These are phyloP conservation scores for Trichomalopsis sarcophagae DNA, from an alignment of 1,140 invertebrate genomes.

Conservation along the genomic window DNA sequence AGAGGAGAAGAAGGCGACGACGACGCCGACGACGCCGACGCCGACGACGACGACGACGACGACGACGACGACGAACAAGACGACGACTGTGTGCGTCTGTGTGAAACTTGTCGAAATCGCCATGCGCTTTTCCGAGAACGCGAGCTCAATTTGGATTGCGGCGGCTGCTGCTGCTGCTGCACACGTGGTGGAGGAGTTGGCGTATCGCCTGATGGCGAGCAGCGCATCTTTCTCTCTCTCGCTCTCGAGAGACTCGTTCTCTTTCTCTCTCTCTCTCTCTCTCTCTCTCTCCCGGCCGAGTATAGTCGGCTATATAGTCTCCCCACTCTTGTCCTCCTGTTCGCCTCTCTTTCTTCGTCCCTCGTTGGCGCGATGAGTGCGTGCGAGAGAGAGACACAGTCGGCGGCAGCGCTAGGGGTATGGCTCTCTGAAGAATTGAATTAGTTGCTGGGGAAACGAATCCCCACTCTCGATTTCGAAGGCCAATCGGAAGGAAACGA, in stretches of 20 bases:
- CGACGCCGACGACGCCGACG: neutral
- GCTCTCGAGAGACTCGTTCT: too few relatives aligned
- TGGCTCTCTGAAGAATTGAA: slow-evolving; percentile 50
- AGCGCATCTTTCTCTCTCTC: neutral
- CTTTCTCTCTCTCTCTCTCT: neutral
- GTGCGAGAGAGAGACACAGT: neutral
- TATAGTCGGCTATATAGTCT: neutral
- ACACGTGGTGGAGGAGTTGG: slow-evolving; percentile 36
- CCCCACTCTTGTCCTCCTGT: neutral
- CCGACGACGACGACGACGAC: neutral
- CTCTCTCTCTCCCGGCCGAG: slow-evolving; percentile 1
- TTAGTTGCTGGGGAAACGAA: slow-evolving; percentile 55
- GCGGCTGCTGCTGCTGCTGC: slow-evolving; percentile 2
- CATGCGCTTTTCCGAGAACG: slow-evolving; percentile 42
- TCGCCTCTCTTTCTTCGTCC: neutral
- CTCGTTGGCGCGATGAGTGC: neutral
- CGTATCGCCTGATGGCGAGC: neutral
- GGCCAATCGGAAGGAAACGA: slow-evolving; percentile 60
- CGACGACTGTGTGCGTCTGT: neutral
- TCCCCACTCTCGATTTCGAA: slow-evolving; percentile 55
- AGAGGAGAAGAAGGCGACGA: neutral
- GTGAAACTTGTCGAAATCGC: slow-evolving; percentile 30
- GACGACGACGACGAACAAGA: neutral
- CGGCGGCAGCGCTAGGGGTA: neutral
- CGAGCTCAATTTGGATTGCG: slow-evolving; percentile 44